phyloP scores from a whole-genome alignment of 2,113 vertebrate species.

The Sturnus vulgaris region DNA sequence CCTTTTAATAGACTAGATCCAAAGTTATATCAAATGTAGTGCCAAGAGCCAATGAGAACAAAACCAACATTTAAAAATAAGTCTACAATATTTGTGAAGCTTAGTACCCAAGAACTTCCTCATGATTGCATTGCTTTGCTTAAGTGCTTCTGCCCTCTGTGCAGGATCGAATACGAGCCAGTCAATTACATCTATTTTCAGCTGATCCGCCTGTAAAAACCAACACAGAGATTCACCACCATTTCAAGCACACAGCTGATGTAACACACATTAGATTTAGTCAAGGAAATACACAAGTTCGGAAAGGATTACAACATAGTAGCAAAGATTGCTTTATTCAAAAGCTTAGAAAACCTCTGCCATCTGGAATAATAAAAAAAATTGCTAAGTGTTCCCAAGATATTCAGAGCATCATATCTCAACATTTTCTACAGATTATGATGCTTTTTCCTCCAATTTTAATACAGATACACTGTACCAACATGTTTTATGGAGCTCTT shows the following conservation, averaged over 20 bases:
- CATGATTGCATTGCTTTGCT: conserved; percentile 98
- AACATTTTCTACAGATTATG: neutral
- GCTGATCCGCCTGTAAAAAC: conserved; percentile 81
- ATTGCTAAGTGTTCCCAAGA: neutral
- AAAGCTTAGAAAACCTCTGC: neutral
- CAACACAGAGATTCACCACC: neutral
- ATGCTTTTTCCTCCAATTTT: neutral
- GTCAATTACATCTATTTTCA: conserved; percentile 94
- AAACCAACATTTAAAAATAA: neutral
- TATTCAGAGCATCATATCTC: neutral
- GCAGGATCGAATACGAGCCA: conserved; percentile 94
- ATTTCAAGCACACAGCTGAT: neutral
- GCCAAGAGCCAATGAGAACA: neutral
- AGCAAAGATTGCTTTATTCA: neutral
- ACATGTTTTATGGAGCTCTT: neutral
- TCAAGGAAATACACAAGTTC: neutral
- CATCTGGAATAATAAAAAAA: neutral
- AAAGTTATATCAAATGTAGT: neutral
- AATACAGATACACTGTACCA: neutral
- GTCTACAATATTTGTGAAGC: neutral
- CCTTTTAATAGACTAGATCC: neutral
- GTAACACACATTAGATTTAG: neutral
- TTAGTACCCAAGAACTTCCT: conserved; percentile 91
- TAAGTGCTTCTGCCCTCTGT: conserved; percentile 91
- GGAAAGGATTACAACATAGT: neutral